Evolutionary conservation across 2,113 vertebrate species (phyloP).

Genomic region (Menidia beryllina): DNA sequence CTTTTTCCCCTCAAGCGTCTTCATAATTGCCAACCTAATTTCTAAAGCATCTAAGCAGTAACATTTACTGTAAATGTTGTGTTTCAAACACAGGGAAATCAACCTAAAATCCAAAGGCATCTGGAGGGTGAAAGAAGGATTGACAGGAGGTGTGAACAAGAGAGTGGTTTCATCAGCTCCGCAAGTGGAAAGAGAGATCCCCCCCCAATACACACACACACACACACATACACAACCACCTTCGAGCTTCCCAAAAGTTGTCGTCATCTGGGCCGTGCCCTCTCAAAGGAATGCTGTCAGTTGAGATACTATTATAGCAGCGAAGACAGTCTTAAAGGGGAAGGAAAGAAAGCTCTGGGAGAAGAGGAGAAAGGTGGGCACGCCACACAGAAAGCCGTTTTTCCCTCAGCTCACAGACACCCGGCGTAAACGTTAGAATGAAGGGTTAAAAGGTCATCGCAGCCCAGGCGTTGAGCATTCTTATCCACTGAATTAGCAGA

Average conservation of each 20-base stretch:
- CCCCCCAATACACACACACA: no score
- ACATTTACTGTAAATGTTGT: no score
- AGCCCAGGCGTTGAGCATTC: slow-evolving; percentile 60
- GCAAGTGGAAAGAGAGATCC: slow-evolving; percentile 31
- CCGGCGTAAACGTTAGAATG: slow-evolving; percentile 64
- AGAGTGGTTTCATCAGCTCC: slow-evolving; percentile 48
- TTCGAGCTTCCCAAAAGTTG: slow-evolving; percentile 45
- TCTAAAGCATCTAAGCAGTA: no score
- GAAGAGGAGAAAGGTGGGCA: slow-evolving; percentile 32
- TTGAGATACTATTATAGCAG: slow-evolving; percentile 73
- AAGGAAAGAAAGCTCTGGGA: slow-evolving; percentile 12
- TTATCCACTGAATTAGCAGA: slow-evolving; percentile 65
- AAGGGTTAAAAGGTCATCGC: slow-evolving; percentile 67
- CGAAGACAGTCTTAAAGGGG: slow-evolving; percentile 28
- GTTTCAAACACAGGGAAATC: no score
- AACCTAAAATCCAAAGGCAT: slow-evolving; percentile 1
- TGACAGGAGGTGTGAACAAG: slow-evolving; percentile 31
- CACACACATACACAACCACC: no score
- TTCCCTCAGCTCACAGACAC: slow-evolving; percentile 45
- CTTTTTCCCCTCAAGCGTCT: no score
- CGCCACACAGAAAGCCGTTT: slow-evolving; percentile 32
- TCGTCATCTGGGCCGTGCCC: slow-evolving; percentile 66
- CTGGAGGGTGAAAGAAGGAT: slow-evolving; percentile 32
- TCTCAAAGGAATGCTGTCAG: slow-evolving; percentile 75
- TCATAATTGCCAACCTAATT: no score